Evolutionary conservation across 2,113 vertebrate genomes (phyloP).

Genomic region (Dipodomys spectabilis): DNA sequence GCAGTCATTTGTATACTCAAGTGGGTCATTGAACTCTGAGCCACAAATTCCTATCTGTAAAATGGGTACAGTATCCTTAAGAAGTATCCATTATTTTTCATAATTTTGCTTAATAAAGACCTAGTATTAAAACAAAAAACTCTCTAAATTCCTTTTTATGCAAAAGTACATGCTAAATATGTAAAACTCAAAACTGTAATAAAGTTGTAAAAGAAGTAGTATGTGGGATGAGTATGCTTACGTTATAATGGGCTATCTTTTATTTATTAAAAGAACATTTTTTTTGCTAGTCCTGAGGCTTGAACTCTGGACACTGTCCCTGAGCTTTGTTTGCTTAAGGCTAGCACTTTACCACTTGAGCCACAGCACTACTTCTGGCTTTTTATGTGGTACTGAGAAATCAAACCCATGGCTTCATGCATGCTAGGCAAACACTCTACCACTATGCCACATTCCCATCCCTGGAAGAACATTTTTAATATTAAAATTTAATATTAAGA

Average conservation of each 20-base stretch:
- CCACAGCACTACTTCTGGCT: too few relatives aligned
- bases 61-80: background rate
- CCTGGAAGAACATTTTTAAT: background rate
- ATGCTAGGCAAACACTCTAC: too few relatives aligned
- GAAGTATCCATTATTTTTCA: background rate
- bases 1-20: background rate
- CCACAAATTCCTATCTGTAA: background rate
- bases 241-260: background rate
- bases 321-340: too few relatives aligned
- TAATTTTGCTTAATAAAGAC: slow-evolving; percentile 29
- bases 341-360: too few relatives aligned
- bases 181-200: slow-evolving; percentile 10
- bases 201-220: background rate
- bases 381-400: too few relatives aligned
- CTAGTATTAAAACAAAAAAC: background rate
- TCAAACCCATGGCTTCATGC: too few relatives aligned
- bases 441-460: too few relatives aligned
- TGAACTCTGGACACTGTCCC: too few relatives aligned
- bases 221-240: background rate
- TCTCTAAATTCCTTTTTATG: slow-evolving; percentile 14
- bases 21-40: background rate
- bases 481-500: background rate
- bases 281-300: background rate
- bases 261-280: background rate
- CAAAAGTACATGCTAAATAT: background rate